Evolutionary conservation across 1,140 invertebrate genomes (phyloP).

Genomic region (Chrysomallon squamiferum): DNA sequence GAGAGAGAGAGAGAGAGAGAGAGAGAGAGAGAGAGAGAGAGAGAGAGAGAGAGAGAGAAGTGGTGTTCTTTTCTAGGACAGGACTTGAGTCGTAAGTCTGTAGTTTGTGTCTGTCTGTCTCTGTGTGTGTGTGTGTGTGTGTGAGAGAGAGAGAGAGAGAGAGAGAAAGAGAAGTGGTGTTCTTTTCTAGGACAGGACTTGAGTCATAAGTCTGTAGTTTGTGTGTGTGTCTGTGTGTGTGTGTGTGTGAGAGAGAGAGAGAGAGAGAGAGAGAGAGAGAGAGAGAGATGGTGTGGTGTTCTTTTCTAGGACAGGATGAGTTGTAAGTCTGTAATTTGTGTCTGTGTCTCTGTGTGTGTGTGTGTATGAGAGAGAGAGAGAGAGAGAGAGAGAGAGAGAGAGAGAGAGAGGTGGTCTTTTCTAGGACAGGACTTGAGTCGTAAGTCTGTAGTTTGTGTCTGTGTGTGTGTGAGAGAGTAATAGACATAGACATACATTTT

Average conservation of each 20-base stretch:
- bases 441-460: slow-evolving; percentile 13
- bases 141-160: slow-evolving; percentile 41
- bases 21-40: slow-evolving; percentile 34
- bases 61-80: slow-evolving; percentile 57
- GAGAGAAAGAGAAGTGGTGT: slow-evolving; percentile 55
- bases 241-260: slow-evolving; percentile 44
- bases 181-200: slow-evolving; percentile 53
- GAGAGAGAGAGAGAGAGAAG: slow-evolving; percentile 49
- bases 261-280: slow-evolving; percentile 38
- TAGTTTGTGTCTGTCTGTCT: neutral
- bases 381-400: slow-evolving; percentile 44
- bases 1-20: no score
- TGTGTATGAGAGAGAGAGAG: slow-evolving; percentile 37
- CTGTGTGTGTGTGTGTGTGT: no score
- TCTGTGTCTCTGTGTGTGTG: neutral
- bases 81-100: slow-evolving; percentile 42
- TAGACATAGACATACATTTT: slow-evolving; percentile 6
- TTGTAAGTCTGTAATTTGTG: slow-evolving; percentile 23
- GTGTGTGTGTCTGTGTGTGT: neutral
- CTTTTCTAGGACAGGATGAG: slow-evolving; percentile 46
- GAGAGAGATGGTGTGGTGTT: slow-evolving; percentile 56
- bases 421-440: slow-evolving; percentile 51
- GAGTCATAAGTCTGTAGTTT: slow-evolving; percentile 24
- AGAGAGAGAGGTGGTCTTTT: slow-evolving; percentile 55
- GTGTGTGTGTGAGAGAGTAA: no score